A percentile compares a stretch with the other conserved stretches of the same genome.
These are phyloP conservation scores for Caenorhabditis sulstoni DNA, from an alignment of 2,888 invertebrate genomes.

Conservation along the genomic window DNA sequence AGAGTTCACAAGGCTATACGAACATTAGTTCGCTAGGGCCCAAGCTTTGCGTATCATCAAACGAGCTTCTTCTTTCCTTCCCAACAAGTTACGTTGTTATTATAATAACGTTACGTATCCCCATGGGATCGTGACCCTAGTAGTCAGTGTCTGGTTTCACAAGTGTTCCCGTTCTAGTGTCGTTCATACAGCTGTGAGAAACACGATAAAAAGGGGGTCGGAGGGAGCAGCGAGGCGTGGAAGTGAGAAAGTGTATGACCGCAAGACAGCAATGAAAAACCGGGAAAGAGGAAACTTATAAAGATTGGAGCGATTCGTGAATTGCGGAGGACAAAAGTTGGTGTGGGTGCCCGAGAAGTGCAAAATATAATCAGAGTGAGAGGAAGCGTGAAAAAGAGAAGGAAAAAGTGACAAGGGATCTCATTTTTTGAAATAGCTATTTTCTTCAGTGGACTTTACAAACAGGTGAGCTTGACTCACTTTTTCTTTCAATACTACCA, in stretches of 20 bases:
- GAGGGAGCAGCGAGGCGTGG: conserved; percentile 17
- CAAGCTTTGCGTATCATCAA: conserved; percentile 15
- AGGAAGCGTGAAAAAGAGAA: conserved; percentile 5
- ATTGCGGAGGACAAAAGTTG: background rate
- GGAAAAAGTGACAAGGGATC: conserved; percentile 19
- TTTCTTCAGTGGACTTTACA: background rate
- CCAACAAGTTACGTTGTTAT: conserved; percentile 43
- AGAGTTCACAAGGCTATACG: conserved; percentile 48
- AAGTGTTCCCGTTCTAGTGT: conserved; percentile 26
- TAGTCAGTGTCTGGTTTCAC: conserved; percentile 31
- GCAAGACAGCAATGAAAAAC: conserved; percentile 18
- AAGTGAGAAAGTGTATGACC: conserved; percentile 6
- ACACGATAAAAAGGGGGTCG: background rate
- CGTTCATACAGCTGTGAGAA: conserved; percentile 30
- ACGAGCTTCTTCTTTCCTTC: background rate
- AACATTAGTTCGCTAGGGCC: conserved; percentile 43
- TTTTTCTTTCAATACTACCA: background rate
- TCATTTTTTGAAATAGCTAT: background rate
- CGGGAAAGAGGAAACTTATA: background rate
- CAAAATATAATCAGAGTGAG: background rate
- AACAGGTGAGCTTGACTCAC: conserved; percentile 10
- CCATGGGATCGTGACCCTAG: conserved; percentile 28
- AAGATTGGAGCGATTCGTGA: background rate
- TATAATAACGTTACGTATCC: conserved; percentile 50
- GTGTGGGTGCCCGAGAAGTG: conserved; percentile 6